Percentiles rank a stretch among this genome's conserved stretches.
These are phyloP conservation scores for Leptocoma aspasia DNA, from an alignment of 2,113 vertebrate genomes.

Conservation along the genomic window DNA sequence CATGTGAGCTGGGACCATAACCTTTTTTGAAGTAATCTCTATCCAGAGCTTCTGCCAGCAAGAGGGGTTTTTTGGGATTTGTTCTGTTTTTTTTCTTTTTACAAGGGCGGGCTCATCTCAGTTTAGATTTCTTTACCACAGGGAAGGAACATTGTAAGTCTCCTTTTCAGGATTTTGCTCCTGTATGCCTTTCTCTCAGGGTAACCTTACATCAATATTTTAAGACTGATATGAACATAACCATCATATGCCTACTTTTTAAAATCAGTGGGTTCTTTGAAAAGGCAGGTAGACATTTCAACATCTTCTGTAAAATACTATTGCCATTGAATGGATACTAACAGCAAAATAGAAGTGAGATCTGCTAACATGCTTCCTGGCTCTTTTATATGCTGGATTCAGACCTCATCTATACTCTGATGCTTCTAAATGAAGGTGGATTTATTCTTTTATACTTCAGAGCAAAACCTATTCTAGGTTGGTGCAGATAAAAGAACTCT, in stretches of 20 bases:
- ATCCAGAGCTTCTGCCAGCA: neutral
- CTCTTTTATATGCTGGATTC: neutral
- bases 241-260: neutral
- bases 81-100: neutral
- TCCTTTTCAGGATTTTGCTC: neutral
- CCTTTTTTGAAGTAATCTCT: neutral
- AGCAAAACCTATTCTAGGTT: neutral
- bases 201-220: neutral
- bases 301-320: neutral
- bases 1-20: rapidly evolving
- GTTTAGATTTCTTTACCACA: neutral
- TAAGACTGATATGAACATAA: neutral
- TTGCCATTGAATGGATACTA: neutral
- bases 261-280: neutral
- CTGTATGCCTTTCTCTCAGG: neutral
- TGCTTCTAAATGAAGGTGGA: neutral
- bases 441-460: neutral
- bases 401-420: neutral
- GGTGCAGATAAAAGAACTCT: neutral
- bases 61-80: neutral
- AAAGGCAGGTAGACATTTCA: neutral
- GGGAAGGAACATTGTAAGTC: neutral
- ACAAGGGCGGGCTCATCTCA: neutral
- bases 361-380: neutral
- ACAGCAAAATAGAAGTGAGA: neutral